Evolutionary conservation across 1,140 invertebrate species (phyloP).

Genomic region (Camponotus pennsylvanicus): DNA sequence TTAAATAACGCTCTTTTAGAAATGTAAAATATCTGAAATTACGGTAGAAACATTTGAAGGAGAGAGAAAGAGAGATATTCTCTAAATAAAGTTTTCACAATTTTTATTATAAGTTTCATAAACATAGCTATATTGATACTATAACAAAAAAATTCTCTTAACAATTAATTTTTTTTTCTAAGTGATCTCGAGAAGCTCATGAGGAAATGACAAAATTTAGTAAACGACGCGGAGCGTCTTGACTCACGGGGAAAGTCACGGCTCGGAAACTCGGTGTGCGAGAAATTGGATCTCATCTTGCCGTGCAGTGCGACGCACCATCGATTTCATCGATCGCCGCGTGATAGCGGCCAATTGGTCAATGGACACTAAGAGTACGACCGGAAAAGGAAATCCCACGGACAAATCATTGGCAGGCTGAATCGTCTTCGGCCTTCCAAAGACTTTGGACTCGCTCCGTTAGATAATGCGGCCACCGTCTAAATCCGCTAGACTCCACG

Average conservation of each 20-base stretch:
- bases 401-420: conserved; percentile 61
- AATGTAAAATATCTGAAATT: not conserved
- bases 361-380: conserved; percentile 67
- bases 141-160: not conserved
- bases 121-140: not conserved
- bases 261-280: conserved; percentile 8
- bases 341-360: conserved; percentile 51
- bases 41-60: not conserved
- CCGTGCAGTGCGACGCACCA: conserved; percentile 47
- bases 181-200: conserved; percentile 31
- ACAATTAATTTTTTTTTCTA: not conserved
- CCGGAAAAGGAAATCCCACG: conserved; percentile 30
- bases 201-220: not conserved
- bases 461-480: conserved; percentile 76
- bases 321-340: conserved; percentile 60
- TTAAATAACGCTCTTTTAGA: not conserved
- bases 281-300: conserved; percentile 64
- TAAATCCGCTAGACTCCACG: conserved; percentile 62
- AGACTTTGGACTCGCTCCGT: conserved; percentile 72
- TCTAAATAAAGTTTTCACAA: not conserved
- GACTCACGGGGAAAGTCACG: conserved; percentile 24
- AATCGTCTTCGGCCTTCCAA: conserved; percentile 68
- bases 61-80: no score
- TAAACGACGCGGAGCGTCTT: conserved; percentile 30
- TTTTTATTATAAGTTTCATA: not conserved